Conservation (phyloP, 2,797 vertebrate genomes). For the Mus spretus region DNA sequence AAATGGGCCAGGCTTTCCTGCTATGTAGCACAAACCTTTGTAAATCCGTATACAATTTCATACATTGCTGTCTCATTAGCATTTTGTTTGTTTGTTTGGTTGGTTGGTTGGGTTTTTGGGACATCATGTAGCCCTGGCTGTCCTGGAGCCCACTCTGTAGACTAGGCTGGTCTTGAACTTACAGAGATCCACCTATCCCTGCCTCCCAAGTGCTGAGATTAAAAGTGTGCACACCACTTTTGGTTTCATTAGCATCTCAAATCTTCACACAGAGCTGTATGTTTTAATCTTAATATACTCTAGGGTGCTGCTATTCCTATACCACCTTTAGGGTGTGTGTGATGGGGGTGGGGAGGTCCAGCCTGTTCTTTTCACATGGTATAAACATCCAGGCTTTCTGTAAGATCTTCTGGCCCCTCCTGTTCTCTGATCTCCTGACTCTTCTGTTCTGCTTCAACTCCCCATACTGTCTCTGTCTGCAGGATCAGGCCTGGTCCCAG, state of each 20-base stretch:
- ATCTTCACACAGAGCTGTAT: background rate
- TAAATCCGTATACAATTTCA: background rate
- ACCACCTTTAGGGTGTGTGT: background rate
- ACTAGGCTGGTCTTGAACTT: background rate
- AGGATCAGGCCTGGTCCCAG: fast-evolving
- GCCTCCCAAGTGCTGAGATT: too few relatives aligned
- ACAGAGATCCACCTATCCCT: background rate
- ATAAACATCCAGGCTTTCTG: background rate
- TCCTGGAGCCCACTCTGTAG: background rate
- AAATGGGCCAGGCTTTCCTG: background rate
- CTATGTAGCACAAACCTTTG: background rate
- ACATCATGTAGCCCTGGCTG: background rate
- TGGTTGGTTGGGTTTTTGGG: background rate
- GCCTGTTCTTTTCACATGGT: background rate
- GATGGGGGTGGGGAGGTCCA: background rate
- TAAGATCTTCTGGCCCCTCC: background rate
- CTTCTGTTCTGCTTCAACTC: background rate
- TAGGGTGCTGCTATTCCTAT: background rate
- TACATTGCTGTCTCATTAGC: background rate
- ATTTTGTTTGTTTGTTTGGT: too few relatives aligned
- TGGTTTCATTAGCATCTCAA: background rate
- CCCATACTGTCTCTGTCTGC: fast-evolving
- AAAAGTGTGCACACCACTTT: background rate
- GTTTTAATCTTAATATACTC: background rate
- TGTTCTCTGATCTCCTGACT: background rate